These are phyloP conservation scores for Paramuricea clavata DNA, from an alignment of 92 coral and sea anemone species.

Conservation along the genomic window DNA sequence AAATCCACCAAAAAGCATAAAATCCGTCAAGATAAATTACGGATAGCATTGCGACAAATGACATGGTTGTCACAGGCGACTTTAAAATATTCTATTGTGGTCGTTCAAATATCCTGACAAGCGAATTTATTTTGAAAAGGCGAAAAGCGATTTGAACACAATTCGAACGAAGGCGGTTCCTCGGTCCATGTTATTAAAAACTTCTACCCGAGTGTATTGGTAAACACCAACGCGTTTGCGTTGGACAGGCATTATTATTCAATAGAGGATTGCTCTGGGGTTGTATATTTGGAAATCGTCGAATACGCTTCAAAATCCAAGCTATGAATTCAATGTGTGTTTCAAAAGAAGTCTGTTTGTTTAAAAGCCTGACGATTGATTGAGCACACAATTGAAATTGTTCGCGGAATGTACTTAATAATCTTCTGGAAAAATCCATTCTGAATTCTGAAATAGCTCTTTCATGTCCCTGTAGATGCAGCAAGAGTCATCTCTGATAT, in stretches of 20 bases:
- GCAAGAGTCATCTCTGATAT: background rate
- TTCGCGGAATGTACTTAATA: background rate
- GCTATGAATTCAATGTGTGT: slow-evolving; percentile 3
- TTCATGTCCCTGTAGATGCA: background rate
- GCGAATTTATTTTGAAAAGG: background rate
- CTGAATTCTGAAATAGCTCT: background rate
- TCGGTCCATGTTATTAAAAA: background rate
- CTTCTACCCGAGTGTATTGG: background rate
- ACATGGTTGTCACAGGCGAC: background rate
- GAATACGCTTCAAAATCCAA: background rate
- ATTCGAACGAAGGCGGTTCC: background rate
- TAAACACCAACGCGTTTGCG: background rate
- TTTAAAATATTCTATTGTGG: background rate
- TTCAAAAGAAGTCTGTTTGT: background rate
- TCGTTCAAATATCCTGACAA: background rate
- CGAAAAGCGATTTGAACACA: background rate
- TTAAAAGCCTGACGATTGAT: background rate
- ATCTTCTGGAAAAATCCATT: background rate
- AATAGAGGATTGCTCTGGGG: background rate
- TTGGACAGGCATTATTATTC: background rate
- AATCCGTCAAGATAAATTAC: background rate
- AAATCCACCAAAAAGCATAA: background rate
- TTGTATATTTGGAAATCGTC: background rate
- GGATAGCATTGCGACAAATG: background rate
- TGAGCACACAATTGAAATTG: background rate